Evolutionary conservation across 2,113 vertebrate species (phyloP), one percentile per base, ranked within the genome.

Genomic region (Abramis brama): DNA sequence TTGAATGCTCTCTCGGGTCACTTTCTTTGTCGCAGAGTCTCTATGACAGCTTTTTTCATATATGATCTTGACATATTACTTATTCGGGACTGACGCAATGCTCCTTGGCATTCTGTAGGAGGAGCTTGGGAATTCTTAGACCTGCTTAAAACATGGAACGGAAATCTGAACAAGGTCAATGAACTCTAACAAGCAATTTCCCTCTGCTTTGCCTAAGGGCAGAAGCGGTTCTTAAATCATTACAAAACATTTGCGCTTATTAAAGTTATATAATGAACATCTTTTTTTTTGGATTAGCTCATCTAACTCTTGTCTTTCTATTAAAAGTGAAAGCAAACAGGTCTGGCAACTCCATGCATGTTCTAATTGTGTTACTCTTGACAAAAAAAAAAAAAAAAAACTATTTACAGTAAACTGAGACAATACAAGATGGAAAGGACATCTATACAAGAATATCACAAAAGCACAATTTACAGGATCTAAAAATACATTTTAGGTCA

Each of bases 101-200:
- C 85, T 87, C 30, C 57, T 79, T 87, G 83, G 77, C 87, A 87
- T 89, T 89, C 79, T 76, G 12, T n/a, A 47, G 25, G 60, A 81
- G 70, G 73, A 73, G 70, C 62, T 64, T 62, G 70, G 43, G 43
- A 50, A 82, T 68, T 70, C 43, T 70, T 36, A 68, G 17, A 52
- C 27, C 62, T 52, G 17, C 33, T 25, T 36, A 30, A 36, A 68
- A 50, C 25, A 50, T 19, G 45, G 62, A 36, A 25, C 6, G 45
- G 33, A 45, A 62, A 80, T 64, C 39, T 64, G 36, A 45, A 43
- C 30, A 43, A 39, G 23, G 47, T 82, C 79, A 77, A 68, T 76
- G 39, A 57, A 52, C 78, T 70, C 52, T 21, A 64, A 79, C 64
- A 79, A 39, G 59, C 45, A 66, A 76, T 39, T 23, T 83, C 15